Evolutionary conservation across 1,140 invertebrate species (phyloP), one percentile per base, ranked within the genome.

Genomic region (Tyrophagus putrescentiae): DNA sequence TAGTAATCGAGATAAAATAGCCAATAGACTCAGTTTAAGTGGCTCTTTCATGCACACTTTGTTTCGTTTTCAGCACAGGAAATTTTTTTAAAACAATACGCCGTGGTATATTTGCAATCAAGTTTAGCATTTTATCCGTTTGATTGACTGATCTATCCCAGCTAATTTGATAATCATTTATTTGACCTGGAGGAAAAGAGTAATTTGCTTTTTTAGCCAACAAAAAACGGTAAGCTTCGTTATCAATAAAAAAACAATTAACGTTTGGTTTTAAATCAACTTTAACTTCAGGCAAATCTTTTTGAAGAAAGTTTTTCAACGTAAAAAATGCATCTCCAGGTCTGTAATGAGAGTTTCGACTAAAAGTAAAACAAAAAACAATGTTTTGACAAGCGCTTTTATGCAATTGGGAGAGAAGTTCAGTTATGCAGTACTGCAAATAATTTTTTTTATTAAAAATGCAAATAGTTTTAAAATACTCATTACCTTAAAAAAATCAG

Each of bases 371-470:
- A 5, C 28, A 63, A 57, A 69, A 69, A 3, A 69, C 28, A 25
- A 69, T 69, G 57, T 69, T 69, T 13, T 64, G 7, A 11, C 28
- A 41, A 1, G 67, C 66, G 54, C 63, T 67, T 21, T 60, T 57
- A 32, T 69, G 67, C 9, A 70, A 65, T 48, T 65, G 62, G 18
- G 21, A 32, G 3, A 65, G 29, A 16, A 65, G 39, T 36, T 66
- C 65, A 13, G 58, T 32, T 16, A 65, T 65, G 36, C 65, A 66
- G 41, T 61, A n/a, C n/a, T n/a, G n/a, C n/a, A n/a, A n/a, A n/a
- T n/a, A n/a, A n/a, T n/a, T n/a, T n/a, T n/a, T n/a, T n/a, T n/a
- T n/a, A n/a, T n/a, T n/a, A n/a, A n/a, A n/a, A n/a, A n/a, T n/a
- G n/a, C n/a, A n/a, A n/a, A n/a, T n/a, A n/a, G n/a, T n/a, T n/a